Conservation (phyloP, 2,888 invertebrate species). For the Rhingia campestris region DNA sequence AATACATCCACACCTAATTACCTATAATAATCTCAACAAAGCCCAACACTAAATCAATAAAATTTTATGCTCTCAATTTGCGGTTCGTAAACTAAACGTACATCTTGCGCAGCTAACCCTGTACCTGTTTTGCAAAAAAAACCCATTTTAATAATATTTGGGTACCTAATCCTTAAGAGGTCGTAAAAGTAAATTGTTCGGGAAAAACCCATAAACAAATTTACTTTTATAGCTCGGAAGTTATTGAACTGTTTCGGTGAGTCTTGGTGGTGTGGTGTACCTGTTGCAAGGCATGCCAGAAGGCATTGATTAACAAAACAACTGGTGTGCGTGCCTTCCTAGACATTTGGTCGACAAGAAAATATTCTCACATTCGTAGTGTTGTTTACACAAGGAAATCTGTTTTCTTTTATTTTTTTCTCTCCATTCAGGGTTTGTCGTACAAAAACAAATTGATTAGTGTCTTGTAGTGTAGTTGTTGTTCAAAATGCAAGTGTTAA, state of each 20-base stretch:
- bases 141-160: conserved; percentile 61
- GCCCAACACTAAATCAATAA: conserved; percentile 53
- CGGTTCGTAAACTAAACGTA: conserved; percentile 48
- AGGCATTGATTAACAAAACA: conserved; percentile 26
- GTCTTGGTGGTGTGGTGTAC: conserved; percentile 6
- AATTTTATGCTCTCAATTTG: conserved; percentile 65
- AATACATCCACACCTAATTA: not conserved
- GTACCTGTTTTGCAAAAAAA: conserved; percentile 54
- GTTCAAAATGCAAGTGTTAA: not conserved
- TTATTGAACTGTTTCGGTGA: conserved; percentile 49
- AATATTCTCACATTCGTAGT: conserved; percentile 5
- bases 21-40: conserved; percentile 17
- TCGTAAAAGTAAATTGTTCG: conserved; percentile 57
- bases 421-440: not conserved
- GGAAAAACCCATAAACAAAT: conserved; percentile 73
- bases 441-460: conserved; percentile 64
- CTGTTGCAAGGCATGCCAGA: conserved; percentile 37
- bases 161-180: conserved; percentile 49
- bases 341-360: conserved; percentile 56
- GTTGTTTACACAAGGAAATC: conserved; percentile 49
- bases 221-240: conserved; percentile 68
- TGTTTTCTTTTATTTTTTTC: conserved; percentile 5
- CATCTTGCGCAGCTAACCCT: not conserved
- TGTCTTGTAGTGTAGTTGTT: conserved; percentile 12
- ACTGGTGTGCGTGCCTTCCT: conserved; percentile 19